Conservation (phyloP, 1,140 invertebrate species). For the Scaptomyza graminum region DNA sequence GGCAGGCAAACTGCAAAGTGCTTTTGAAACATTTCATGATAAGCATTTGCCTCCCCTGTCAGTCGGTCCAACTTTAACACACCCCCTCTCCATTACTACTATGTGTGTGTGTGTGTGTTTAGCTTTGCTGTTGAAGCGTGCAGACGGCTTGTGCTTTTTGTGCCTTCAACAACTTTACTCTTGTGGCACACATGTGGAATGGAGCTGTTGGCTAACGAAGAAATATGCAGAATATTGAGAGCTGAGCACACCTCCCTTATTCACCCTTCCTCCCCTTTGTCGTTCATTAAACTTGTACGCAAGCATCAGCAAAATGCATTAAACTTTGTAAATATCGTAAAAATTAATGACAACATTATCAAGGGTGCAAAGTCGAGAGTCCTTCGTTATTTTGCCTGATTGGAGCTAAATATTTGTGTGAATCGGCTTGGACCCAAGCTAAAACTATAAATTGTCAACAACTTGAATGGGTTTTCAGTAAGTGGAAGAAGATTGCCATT, state of each 20-base stretch:
- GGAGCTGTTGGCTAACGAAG: slow-evolving; percentile 50
- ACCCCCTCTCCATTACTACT: background rate
- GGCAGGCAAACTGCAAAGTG: slow-evolving; percentile 56
- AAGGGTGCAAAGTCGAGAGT: slow-evolving; percentile 24
- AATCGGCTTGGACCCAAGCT: slow-evolving; percentile 36
- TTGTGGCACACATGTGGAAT: slow-evolving; percentile 37
- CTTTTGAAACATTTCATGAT: slow-evolving; percentile 76
- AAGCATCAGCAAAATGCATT: slow-evolving; percentile 76
- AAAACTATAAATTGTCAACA: slow-evolving; percentile 54
- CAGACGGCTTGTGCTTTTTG: slow-evolving; percentile 27
- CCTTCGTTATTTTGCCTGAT: background rate
- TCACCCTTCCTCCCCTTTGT: slow-evolving; percentile 31
- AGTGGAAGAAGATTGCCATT: background rate
- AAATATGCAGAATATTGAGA: slow-evolving; percentile 59
- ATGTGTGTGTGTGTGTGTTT: slow-evolving; percentile 1
- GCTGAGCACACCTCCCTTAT: background rate
- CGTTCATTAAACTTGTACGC: slow-evolving; percentile 69
- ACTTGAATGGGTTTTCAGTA: background rate
- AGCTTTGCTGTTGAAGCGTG: background rate
- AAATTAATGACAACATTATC: slow-evolving; percentile 77
- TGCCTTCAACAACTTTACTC: slow-evolving; percentile 60
- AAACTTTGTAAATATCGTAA: slow-evolving; percentile 80
- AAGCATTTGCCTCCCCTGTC: slow-evolving; percentile 46
- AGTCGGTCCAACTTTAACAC: background rate
- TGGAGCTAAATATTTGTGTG: slow-evolving; percentile 1